Conservation (phyloP, 2,113 vertebrate genomes). For the Crotalus helleri region DNA sequence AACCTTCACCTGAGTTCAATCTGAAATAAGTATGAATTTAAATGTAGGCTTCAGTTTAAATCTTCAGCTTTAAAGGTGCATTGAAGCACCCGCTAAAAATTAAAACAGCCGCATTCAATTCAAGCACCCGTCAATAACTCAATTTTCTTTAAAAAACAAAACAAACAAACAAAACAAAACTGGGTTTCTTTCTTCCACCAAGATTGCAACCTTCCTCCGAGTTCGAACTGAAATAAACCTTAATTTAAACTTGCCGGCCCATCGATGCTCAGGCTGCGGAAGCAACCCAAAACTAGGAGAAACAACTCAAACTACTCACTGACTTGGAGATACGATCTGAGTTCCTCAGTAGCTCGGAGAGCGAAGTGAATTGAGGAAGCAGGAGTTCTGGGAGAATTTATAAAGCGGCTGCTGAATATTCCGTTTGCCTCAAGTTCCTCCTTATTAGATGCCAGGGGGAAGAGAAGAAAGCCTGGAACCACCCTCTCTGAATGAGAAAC, state of each 20-base stretch:
- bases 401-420: background rate
- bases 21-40: too few species aligned
- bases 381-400: background rate
- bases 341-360: background rate
- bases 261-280: background rate
- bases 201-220: background rate
- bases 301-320: background rate
- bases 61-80: background rate
- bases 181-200: too few species aligned
- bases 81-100: background rate
- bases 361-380: background rate
- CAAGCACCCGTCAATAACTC: background rate
- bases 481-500: background rate
- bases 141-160: background rate
- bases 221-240: background rate
- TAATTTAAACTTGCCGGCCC: background rate
- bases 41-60: too few species aligned
- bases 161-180: background rate
- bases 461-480: background rate
- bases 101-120: background rate
- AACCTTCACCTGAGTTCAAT: too few species aligned
- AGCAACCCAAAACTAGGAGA: too few species aligned
- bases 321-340: accelerated
- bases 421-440: background rate
- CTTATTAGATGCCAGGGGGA: background rate